Percentiles rank a stretch among this genome's conserved stretches.
Evolutionary conservation across 30 jellyfish, hydroid and myxozoan species (phyloP).

Genomic region (Aurelia sp.): DNA sequence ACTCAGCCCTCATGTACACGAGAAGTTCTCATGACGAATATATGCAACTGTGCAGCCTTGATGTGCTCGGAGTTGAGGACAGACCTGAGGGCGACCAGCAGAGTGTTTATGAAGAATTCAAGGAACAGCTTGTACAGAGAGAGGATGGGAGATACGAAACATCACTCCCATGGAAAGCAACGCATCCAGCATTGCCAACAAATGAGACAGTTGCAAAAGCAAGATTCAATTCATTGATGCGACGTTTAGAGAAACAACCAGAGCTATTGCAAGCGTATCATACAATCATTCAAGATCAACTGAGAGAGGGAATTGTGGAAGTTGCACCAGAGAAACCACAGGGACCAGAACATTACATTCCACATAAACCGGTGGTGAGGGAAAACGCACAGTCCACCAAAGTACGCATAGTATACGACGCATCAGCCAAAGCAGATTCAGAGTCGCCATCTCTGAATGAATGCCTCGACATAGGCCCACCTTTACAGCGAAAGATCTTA

Average conservation of each 20-base stretch:
- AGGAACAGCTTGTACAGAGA: constrained; percentile 62
- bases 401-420: constrained; percentile 77
- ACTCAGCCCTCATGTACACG: constrained; percentile 41
- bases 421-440: constrained; percentile 18
- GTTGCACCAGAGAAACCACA: constrained; percentile 61
- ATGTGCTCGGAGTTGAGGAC: constrained; percentile 79
- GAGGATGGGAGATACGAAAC: constrained; percentile 63
- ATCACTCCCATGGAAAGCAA: neutral
- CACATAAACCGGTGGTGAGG: constrained; percentile 76
- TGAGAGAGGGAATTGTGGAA: constrained; percentile 76
- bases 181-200: constrained; percentile 28
- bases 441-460: constrained; percentile 70
- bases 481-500: constrained; percentile 51
- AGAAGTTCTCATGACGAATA: constrained; percentile 67
- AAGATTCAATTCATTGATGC: constrained; percentile 36
- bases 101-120: constrained; percentile 64
- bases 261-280: constrained; percentile 55
- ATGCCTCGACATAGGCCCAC: constrained; percentile 79
- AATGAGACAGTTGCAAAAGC: constrained; percentile 57
- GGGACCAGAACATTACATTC: constrained; percentile 57
- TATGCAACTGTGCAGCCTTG: constrained; percentile 69
- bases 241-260: constrained; percentile 53
- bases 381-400: constrained; percentile 75
- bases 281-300: constrained; percentile 52
- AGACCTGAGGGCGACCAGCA: constrained; percentile 72